Evolutionary conservation across 2,113 vertebrate species (phyloP).

Genomic region (Seriola quinqueradiata): DNA sequence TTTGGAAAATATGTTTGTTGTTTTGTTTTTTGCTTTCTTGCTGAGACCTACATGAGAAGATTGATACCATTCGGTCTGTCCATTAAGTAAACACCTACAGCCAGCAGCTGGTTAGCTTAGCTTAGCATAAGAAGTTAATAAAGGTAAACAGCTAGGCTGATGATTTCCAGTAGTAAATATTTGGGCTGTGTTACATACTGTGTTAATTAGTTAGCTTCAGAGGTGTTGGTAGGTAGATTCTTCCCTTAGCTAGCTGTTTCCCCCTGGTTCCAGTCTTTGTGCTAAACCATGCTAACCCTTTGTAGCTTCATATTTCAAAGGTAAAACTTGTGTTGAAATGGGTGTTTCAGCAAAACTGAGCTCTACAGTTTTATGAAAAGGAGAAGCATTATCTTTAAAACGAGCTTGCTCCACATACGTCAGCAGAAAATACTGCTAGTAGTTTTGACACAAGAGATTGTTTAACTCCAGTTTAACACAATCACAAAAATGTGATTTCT

Average conservation of each 20-base stretch:
- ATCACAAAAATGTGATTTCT: constrained; percentile 29
- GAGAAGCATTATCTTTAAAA: constrained; percentile 7
- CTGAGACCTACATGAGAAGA: no score
- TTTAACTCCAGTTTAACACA: neutral
- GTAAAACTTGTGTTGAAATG: neutral
- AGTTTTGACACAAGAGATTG: constrained; percentile 30
- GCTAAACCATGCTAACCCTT: no score
- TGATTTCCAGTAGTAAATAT: neutral
- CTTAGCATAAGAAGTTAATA: neutral
- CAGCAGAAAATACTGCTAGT: constrained; percentile 5
- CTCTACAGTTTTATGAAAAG: constrained; percentile 13
- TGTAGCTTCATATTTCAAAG: no score
- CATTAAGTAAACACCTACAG: neutral
- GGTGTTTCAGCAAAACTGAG: neutral
- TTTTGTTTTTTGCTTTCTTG: neutral
- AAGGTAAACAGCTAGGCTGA: neutral
- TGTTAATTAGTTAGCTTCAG: no score
- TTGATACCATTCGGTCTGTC: neutral
- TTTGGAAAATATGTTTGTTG: neutral
- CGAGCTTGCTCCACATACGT: neutral
- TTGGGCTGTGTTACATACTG: no score
- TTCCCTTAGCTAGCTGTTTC: no score
- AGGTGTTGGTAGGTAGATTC: no score
- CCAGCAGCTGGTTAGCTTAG: no score
- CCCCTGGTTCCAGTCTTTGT: no score